These are phyloP conservation scores for Chlorocebus sabaeus DNA, from an alignment of 2,113 vertebrate genomes.

Conservation along the genomic window DNA sequence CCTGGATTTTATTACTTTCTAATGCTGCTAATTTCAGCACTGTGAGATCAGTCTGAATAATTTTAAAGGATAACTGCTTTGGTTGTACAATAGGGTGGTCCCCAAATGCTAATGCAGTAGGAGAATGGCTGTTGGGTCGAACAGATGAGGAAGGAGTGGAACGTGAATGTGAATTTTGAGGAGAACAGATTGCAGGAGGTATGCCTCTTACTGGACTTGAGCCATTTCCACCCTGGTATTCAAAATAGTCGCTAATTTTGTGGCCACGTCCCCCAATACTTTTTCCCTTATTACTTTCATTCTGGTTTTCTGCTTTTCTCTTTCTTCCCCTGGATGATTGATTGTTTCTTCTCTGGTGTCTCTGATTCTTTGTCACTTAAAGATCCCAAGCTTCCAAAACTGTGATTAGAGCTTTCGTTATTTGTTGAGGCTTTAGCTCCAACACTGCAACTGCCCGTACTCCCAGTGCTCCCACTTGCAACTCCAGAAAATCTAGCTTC, in stretches of 20 bases:
- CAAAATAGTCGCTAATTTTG: too few species aligned
- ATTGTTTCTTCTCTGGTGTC: slow-evolving; percentile 98
- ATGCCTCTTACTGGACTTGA: slow-evolving; percentile 96
- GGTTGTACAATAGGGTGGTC: slow-evolving; percentile 93
- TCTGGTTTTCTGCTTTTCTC: slow-evolving; percentile 97
- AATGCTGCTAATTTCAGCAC: slow-evolving; percentile 97
- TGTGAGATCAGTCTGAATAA: slow-evolving; percentile 96
- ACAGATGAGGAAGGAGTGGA: slow-evolving; percentile 94
- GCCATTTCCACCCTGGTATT: slow-evolving; percentile 96
- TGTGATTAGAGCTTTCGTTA: too few species aligned
- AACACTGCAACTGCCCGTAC: slow-evolving; percentile 96
- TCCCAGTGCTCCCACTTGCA: slow-evolving; percentile 95
- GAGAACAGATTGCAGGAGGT: slow-evolving; percentile 94
- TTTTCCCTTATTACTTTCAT: slow-evolving; percentile 96
- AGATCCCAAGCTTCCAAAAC: too few species aligned
- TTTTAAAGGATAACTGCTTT: slow-evolving; percentile 95
- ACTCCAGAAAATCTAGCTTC: slow-evolving; percentile 98
- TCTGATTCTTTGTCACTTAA: slow-evolving; percentile 58
- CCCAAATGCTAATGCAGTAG: slow-evolving; percentile 95
- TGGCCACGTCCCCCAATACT: too few species aligned
- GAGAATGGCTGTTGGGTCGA: slow-evolving; percentile 97
- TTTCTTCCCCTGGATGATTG: slow-evolving; percentile 94
- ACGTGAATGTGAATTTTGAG: slow-evolving; percentile 97
- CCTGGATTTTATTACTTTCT: slow-evolving; percentile 99
- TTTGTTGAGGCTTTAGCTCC: slow-evolving; percentile 89